Base-by-base conservation (phyloP, 2,888 invertebrate species). In the Limnephilus rhombicus region DNA sequence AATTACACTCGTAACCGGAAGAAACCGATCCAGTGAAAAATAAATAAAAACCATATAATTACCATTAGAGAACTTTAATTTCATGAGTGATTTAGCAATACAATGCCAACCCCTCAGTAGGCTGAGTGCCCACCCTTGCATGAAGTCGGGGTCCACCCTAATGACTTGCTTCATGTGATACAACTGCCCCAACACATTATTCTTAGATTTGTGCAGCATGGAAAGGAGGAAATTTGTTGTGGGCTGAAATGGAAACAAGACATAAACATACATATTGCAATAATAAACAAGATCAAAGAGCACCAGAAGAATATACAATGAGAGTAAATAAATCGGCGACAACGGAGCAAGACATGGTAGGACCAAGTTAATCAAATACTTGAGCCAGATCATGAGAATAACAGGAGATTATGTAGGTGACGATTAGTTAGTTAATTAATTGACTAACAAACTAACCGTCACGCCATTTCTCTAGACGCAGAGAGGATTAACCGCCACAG, bases 161-260 rank as follows among this genome's bases (percentile, higher is more conserved):
- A 97, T 94, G 11, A 96, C 96, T 94, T 97, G 97, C 94, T 97
- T 97, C 94, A 97, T 94, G 94, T 97, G 97, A 94, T 96, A 96
- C 95, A 97, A 95, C 24, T 97, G 97, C 3, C 97, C 96, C 93
- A 96, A 95, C 0, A 97, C 96, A 93, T 97, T 96, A 93, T 97
- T 97, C 94, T 97, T 97, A 92, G 97, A 95, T 94, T 97, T 97
- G 94, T 97, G 97, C 90, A 98, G 94, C 92, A 98, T 95, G 2
- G 97, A 97, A 92, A 97, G 95, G 11, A 98, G 95, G 94, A 97
- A 98, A 95, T 98, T 98, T 91, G 97, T 97, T 83, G 97, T 96
- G 3, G 98, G 98, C 97, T 97, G 95, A 37, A 95, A 95, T 91
- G 94, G 90, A 92, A 80, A 90, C 37, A 93, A 82, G 92, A 45